phyloP scores from a whole-genome alignment of 2,888 invertebrate species.

The Andrena hattorfiana region DNA sequence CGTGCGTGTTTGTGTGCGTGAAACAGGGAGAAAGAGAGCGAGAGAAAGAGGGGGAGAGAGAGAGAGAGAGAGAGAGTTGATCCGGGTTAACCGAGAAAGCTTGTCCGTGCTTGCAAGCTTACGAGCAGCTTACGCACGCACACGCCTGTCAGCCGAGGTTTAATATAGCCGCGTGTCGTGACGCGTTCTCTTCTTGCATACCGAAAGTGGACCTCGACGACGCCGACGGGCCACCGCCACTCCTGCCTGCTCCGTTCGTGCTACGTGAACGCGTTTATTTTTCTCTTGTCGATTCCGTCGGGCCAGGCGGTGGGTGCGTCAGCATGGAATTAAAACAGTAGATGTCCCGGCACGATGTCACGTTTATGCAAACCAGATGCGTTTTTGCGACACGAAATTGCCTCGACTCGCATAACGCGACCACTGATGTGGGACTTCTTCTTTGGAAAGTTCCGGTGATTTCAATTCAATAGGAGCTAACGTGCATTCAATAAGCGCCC shows the following conservation, averaged over 20 bases:
- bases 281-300: constrained; percentile 47
- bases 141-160: constrained; percentile 57
- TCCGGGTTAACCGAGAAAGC: constrained; percentile 45
- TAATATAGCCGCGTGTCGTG: constrained; percentile 72
- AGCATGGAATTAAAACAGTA: constrained; percentile 28
- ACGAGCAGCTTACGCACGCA: constrained; percentile 51
- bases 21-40: not conserved
- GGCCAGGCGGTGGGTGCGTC: constrained; percentile 42
- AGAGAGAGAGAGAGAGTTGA: constrained; percentile 2
- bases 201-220: constrained; percentile 72
- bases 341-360: constrained; percentile 12
- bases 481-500: no score
- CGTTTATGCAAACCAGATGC: constrained; percentile 47
- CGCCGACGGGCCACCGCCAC: constrained; percentile 49
- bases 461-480: no score
- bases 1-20: no score
- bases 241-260: constrained; percentile 29
- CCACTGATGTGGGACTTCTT: no score
- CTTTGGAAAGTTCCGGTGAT: no score
- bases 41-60: not conserved
- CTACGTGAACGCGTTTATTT: constrained; percentile 49
- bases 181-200: constrained; percentile 70
- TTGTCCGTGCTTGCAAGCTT: constrained; percentile 57
- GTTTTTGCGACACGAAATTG: not conserved
- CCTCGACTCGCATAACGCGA: not conserved